Conservation (phyloP, 2,888 invertebrate species). For the Pterobdella sp. region DNA sequence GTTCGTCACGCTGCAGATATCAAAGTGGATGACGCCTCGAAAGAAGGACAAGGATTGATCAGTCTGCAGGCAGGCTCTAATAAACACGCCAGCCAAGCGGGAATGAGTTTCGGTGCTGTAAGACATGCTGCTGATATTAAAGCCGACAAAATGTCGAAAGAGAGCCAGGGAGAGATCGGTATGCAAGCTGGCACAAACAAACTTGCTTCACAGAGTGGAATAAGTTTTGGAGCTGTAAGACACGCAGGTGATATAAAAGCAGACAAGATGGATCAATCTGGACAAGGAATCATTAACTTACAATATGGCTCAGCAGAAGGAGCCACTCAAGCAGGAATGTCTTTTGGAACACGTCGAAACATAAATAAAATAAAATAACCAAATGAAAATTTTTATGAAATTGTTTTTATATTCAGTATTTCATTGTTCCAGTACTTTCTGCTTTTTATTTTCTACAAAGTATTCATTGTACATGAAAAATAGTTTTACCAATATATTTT, state of each 20-base stretch:
- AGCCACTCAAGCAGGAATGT: constrained; percentile 48
- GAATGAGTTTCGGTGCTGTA: constrained; percentile 46
- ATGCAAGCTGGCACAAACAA: constrained; percentile 42
- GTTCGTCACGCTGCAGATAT: constrained; percentile 48
- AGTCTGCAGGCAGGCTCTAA: constrained; percentile 48
- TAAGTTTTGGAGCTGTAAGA: constrained; percentile 45
- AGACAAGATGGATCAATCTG: constrained; percentile 43
- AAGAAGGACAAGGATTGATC: constrained; percentile 43
- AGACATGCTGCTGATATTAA: constrained; percentile 42
- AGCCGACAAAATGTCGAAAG: constrained; percentile 31
- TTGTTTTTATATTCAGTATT: neutral
- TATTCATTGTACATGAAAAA: neutral
- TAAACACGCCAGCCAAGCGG: constrained; percentile 47
- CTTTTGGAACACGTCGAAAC: constrained; percentile 44
- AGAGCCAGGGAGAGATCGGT: constrained; percentile 44
- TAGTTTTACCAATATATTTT: neutral
- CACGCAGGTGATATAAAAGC: constrained; percentile 47
- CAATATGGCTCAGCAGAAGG: constrained; percentile 48
- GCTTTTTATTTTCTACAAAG: neutral
- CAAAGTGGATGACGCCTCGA: constrained; percentile 43
- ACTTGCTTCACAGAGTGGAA: constrained; percentile 42
- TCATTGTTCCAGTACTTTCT: neutral
- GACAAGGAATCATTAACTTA: constrained; percentile 44
- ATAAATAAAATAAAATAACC: constrained; percentile 35
- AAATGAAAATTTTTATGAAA: neutral